Base-by-base conservation (phyloP, 1,140 invertebrate genomes). In the Holcopasites calliopsidis region DNA sequence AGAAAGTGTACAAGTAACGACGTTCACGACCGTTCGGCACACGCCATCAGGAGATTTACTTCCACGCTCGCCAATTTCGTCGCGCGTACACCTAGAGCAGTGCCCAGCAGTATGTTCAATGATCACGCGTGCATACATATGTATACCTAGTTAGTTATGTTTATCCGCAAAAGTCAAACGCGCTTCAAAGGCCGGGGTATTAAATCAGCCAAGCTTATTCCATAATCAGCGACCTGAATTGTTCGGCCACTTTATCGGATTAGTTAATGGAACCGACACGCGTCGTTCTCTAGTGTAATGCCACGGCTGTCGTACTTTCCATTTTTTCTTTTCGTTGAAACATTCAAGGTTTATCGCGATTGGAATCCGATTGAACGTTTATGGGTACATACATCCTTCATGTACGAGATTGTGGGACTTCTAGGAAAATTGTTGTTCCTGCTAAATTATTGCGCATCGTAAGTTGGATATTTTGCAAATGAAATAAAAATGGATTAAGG, bases 1-100 rank as follows among this genome's bases (percentile, higher is more conserved):
- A 79, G 79, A 80, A 80, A 80, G 77, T 76, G 55, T 31, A 58
- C 57, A 35, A 13, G 18, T 49, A 69, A 79, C 66, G 55, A 79
- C 62, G 55, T 64, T 74, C 47, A 13, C 58, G 26, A 31, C 1
- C 35, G 28, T 55, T 68, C 50, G 49, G 11, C 35, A 31, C 65
- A 18, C 35, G 35, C 50, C 50, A 40, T 40, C 35, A n/a, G 16
- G 23, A 69, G 65, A 44, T 44, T 69, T 57, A 57, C 26, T 31
- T 21, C 26, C 26, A 16, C 33, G 52, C 31, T 31, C 28, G 0
- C 54, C 18, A 5, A 2, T 57, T 44, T 57, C 40, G 38, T 55
- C 65, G 38, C 35, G 55, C 65, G 52, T 69, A n/a, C n/a, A n/a
- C n/a, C n/a, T n/a, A n/a, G n/a, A n/a, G n/a, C n/a, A n/a, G n/a